Conservation (phyloP, 2,888 invertebrate species). For the Embidobia sp. region DNA sequence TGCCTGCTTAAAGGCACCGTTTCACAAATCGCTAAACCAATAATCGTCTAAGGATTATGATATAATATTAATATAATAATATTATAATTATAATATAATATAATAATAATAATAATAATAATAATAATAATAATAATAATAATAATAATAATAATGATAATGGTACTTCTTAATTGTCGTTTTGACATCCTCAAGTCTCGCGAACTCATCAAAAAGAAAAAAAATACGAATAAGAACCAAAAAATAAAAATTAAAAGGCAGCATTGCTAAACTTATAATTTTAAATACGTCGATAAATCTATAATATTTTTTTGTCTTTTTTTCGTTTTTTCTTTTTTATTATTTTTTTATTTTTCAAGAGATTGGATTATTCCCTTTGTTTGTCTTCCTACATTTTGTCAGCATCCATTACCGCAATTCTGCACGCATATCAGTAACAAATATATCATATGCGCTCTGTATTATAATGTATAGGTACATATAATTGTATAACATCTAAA, state of each 20-base stretch:
- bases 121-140: conserved; percentile 39
- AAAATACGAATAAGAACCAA: conserved; percentile 56
- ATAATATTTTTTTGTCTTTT: conserved; percentile 65
- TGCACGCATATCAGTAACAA: conserved; percentile 81
- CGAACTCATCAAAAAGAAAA: conserved; percentile 63
- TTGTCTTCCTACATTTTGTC: conserved; percentile 70
- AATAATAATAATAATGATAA: conserved; percentile 29
- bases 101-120: conserved; percentile 32
- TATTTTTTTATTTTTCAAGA: conserved; percentile 73
- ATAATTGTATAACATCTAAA: conserved; percentile 81
- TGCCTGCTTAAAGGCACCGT: conserved; percentile 40
- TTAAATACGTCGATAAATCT: conserved; percentile 74
- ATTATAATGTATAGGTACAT: conserved; percentile 80
- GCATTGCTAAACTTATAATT: conserved; percentile 77
- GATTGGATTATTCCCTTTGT: conserved; percentile 72
- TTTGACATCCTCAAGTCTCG: conserved; percentile 66
- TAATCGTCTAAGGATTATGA: conserved; percentile 52
- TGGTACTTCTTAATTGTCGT: conserved; percentile 55
- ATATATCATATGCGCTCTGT: conserved; percentile 81
- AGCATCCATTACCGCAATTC: conserved; percentile 78
- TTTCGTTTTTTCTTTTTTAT: conserved; percentile 37
- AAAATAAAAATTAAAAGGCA: conserved; percentile 77
- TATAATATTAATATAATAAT: conserved; percentile 45
- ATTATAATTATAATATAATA: conserved; percentile 22
- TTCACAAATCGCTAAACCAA: conserved; percentile 57